Evolutionary conservation across 2,113 vertebrate genomes (phyloP).

Genomic region (Turnix velox): DNA sequence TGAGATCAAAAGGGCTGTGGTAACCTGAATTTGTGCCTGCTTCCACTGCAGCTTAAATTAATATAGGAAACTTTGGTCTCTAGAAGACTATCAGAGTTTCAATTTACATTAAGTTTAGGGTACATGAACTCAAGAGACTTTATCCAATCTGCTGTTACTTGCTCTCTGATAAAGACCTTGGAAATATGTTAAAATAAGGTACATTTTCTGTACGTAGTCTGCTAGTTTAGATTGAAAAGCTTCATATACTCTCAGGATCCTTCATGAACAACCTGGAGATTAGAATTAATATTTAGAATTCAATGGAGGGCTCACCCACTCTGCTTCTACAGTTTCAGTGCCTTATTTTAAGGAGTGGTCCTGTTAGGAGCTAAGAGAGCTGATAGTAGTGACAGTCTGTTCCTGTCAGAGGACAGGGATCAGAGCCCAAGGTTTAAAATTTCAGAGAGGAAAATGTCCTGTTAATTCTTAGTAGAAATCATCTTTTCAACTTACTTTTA

Average conservation of each 20-base stretch:
- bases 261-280: not conserved
- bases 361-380: not conserved
- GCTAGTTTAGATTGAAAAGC: not conserved
- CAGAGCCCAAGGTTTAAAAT: not conserved
- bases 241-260: not conserved
- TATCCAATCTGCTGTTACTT: not conserved
- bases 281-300: not conserved
- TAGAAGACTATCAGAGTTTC: not conserved
- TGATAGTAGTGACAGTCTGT: not conserved
- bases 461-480: not conserved
- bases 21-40: not conserved
- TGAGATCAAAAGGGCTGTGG: not conserved
- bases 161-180: not conserved
- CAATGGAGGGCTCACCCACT: not conserved
- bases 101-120: not conserved
- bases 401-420: not conserved
- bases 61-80: not conserved
- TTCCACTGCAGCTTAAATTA: not conserved
- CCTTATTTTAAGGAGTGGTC: not conserved
- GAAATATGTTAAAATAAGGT: not conserved
- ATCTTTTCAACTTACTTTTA: not conserved
- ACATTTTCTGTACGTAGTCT: not conserved
- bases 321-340: not conserved
- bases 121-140: not conserved
- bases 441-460: not conserved